Evolutionary conservation across 2,888 invertebrate genomes (phyloP).

Genomic region (Gryllus longicercus): DNA sequence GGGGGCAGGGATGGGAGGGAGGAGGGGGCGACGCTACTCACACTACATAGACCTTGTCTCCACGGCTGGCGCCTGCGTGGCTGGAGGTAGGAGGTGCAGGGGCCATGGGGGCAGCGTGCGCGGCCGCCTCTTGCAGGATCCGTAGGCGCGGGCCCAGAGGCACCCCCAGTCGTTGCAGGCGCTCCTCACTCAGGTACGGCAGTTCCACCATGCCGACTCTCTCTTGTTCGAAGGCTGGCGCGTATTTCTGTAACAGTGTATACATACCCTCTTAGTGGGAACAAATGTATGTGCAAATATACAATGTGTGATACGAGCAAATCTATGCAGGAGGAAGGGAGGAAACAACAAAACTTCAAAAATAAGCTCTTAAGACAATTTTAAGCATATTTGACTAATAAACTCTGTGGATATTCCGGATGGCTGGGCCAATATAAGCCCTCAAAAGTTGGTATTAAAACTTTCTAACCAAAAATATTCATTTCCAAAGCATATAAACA

Average conservation of each 20-base stretch:
- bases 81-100: neutral
- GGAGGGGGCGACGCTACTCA: neutral
- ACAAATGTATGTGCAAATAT: too few species aligned
- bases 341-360: too few species aligned
- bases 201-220: slow-evolving; percentile 86
- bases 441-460: too few species aligned
- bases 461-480: too few species aligned
- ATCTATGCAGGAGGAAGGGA: too few species aligned
- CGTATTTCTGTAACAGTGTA: slow-evolving; percentile 71
- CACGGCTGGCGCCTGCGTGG: neutral
- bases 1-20: neutral
- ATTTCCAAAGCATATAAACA: too few species aligned
- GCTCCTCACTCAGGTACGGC: slow-evolving; percentile 85
- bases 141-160: slow-evolving; percentile 84
- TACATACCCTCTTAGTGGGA: neutral
- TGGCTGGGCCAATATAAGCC: too few species aligned
- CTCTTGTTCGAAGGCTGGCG: slow-evolving; percentile 75
- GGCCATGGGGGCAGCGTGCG: neutral
- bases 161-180: slow-evolving; percentile 82
- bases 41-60: neutral
- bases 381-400: too few species aligned
- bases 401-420: too few species aligned
- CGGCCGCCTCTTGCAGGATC: slow-evolving; percentile 75
- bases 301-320: too few species aligned
- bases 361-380: too few species aligned